Conservation (phyloP, 2,113 vertebrate species). For the Salvelinus namaycush region DNA sequence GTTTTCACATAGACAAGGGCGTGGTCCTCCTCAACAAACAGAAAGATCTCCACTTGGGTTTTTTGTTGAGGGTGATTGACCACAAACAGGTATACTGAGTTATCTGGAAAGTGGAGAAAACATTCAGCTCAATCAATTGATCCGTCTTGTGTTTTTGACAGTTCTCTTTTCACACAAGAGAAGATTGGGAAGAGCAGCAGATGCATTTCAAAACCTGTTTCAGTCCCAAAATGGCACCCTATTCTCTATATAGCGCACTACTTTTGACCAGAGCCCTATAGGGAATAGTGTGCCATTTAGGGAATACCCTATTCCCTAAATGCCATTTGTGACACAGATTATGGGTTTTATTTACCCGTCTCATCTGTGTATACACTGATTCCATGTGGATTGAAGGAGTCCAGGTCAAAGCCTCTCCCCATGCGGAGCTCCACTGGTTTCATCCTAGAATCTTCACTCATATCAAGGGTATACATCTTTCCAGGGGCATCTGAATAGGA, state of each 20-base stretch:
- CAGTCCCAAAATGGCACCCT: too few relatives aligned
- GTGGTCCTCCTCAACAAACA: conserved; percentile 80
- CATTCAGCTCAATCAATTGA: background rate
- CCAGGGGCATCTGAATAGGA: conserved; percentile 73
- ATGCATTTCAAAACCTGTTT: too few relatives aligned
- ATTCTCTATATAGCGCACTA: background rate
- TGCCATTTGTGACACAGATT: background rate
- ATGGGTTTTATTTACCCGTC: conserved; percentile 68
- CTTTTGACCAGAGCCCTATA: background rate
- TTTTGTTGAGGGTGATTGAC: conserved; percentile 86
- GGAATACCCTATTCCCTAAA: too few relatives aligned
- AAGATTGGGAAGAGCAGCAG: too few relatives aligned
- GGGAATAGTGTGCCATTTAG: too few relatives aligned
- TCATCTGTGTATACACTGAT: conserved; percentile 81
- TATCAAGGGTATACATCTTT: conserved; percentile 81
- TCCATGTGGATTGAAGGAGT: conserved; percentile 89
- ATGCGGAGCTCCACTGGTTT: conserved; percentile 78
- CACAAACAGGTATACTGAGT: conserved; percentile 83
- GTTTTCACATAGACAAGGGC: conserved; percentile 85
- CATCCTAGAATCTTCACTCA: conserved; percentile 69
- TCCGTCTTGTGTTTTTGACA: background rate
- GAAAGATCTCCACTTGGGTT: conserved; percentile 87
- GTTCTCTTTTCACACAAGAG: background rate
- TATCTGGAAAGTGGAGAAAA: conserved; percentile 68
- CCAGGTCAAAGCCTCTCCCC: conserved; percentile 82